These are phyloP conservation scores for Leptopilina drosophilae DNA, from an alignment of 2,888 invertebrate genomes.

Conservation along the genomic window DNA sequence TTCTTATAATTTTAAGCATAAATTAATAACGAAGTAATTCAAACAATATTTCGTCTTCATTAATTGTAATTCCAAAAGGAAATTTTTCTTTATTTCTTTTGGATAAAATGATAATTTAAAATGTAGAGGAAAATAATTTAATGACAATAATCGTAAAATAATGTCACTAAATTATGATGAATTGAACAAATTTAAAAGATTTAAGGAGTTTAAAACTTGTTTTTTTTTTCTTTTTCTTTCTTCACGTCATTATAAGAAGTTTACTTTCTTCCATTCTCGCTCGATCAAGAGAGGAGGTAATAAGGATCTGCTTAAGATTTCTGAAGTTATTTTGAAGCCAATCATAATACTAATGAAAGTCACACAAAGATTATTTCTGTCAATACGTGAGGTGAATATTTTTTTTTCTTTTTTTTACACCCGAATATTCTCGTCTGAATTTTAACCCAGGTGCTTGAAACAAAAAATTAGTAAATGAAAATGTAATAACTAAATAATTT, in stretches of 20 bases:
- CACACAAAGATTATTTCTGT: background rate
- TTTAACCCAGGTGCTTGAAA: slow-evolving; percentile 8
- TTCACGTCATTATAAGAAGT: slow-evolving; percentile 6
- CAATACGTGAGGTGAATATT: slow-evolving; percentile 18
- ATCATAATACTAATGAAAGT: slow-evolving; percentile 16
- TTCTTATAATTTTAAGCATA: too few relatives aligned
- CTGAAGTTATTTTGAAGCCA: background rate
- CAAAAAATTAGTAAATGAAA: background rate
- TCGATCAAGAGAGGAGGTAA: too few relatives aligned
- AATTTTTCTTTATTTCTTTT: too few relatives aligned
- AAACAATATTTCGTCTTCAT: too few relatives aligned
- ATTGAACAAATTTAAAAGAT: background rate
- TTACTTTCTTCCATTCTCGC: slow-evolving; percentile 22
- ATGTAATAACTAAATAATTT: background rate
- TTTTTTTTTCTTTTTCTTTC: background rate
- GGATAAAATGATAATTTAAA: too few relatives aligned
- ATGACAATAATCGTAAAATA: too few relatives aligned
- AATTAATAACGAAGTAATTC: too few relatives aligned
- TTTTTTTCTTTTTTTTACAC: background rate
- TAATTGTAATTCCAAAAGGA: too few relatives aligned
- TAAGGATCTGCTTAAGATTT: background rate
- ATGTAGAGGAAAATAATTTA: too few relatives aligned
- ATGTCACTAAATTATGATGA: too few relatives aligned
- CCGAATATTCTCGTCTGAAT: background rate
- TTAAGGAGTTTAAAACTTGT: background rate